phyloP scores from a whole-genome alignment of 2,888 invertebrate species.

The Palloptera scutellata region DNA sequence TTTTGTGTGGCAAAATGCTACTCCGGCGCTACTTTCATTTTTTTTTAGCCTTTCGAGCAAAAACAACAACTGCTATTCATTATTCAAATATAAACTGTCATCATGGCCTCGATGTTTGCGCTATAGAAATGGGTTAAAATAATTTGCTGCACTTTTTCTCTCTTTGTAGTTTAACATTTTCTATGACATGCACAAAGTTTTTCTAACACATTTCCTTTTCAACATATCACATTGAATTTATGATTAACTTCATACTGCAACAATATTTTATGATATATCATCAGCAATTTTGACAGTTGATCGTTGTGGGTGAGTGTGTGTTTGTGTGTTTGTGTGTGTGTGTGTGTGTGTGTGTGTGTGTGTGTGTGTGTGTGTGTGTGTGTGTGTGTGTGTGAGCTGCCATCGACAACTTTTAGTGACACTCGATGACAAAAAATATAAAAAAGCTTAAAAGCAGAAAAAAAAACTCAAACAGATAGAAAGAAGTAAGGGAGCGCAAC shows the following conservation, averaged over 20 bases:
- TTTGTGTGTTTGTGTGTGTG: background rate
- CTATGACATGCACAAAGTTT: too few species aligned
- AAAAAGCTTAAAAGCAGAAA: background rate
- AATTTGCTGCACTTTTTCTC: conserved; percentile 1
- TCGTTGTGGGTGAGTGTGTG: conserved; percentile 17
- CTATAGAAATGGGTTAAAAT: conserved; percentile 27
- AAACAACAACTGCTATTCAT: too few species aligned
- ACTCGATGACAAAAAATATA: background rate
- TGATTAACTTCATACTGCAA: too few species aligned
- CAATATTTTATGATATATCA: background rate
- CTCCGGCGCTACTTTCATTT: too few species aligned
- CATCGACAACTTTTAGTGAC: background rate
- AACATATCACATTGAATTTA: too few species aligned
- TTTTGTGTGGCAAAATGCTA: too few species aligned
- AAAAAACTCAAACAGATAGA: background rate
- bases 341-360: background rate
- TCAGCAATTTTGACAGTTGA: conserved; percentile 24
- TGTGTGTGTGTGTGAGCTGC: background rate
- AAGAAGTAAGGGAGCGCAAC: too few species aligned
- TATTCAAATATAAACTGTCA: too few species aligned
- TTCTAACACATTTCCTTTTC: too few species aligned
- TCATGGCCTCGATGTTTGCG: background rate
- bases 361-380: background rate
- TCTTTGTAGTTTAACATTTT: too few species aligned
- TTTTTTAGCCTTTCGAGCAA: too few species aligned